Evolutionary conservation across 1,140 invertebrate genomes (phyloP), one percentile per base, ranked within the genome.

Genomic region (Dreissena rostriformis): DNA sequence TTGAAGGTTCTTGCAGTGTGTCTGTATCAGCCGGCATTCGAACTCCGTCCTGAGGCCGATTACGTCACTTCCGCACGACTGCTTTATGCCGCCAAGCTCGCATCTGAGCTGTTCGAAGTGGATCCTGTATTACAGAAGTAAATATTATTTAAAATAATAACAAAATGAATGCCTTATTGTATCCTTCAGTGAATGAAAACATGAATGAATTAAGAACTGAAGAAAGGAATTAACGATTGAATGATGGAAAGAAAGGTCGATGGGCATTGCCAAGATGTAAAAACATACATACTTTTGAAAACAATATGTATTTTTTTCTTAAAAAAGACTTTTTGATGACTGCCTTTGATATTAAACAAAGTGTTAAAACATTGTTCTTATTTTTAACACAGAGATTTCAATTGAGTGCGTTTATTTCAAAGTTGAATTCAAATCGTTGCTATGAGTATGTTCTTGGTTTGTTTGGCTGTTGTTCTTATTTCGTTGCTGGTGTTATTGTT

Each of bases 1-100:
- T 67, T 86, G 78, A 1, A 87, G 65, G 17, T 86, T 86, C 49
- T 84, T 76, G 66, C 86, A 87, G 14, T 86, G 84, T 52, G 86
- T 86, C 63, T 88, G 86, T n/a, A 88, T 83, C 0, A 87, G 73
- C 22, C 74, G 75, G 15, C 86, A 88, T 55, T 88, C 86, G 71
- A 88, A 87, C 78, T 88, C 84, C 17, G 86, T 87, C 65, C 87
- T 88, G 7, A 88, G 57, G 2, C 87, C 87, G n/a, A 87, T 39
- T 0, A 83, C 65, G 15, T 74, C 84, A 19, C 73, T 57, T 8
- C 55, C 70, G 65, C 86, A 88, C 12, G 67, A 52, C 19, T 53
- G 39, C 19, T 71, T 86, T 71, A 83, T 80, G 19, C 75, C 86
- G 29, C 86, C 82, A 15, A 88, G 68, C 61, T 88, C 87, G 70